phyloP scores from a whole-genome alignment of 2,888 invertebrate genomes.

The Chrysolina americana region DNA sequence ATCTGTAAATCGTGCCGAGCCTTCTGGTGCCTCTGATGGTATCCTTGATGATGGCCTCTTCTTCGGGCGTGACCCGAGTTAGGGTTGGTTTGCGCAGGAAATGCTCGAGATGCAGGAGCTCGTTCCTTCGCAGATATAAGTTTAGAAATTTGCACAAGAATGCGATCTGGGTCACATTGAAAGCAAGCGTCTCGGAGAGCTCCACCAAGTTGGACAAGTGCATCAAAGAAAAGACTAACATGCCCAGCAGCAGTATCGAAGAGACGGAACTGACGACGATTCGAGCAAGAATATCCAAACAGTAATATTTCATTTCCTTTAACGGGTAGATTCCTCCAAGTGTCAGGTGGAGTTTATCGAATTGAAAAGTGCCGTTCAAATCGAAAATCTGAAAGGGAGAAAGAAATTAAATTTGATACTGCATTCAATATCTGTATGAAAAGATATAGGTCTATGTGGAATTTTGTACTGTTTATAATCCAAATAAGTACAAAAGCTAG shows the following conservation, averaged over 20 bases:
- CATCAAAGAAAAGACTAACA: slow-evolving; percentile 25
- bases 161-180: slow-evolving; percentile 46
- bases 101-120: slow-evolving; percentile 38
- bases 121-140: slow-evolving; percentile 35
- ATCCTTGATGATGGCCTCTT: slow-evolving; percentile 36
- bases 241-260: slow-evolving; percentile 29
- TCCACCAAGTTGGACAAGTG: slow-evolving; percentile 40
- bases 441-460: no score
- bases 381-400: slow-evolving; percentile 42
- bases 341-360: slow-evolving; percentile 42
- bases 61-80: slow-evolving; percentile 32
- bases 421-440: no score
- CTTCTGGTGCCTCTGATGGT: slow-evolving; percentile 35
- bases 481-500: no score
- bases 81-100: slow-evolving; percentile 42
- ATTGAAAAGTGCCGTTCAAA: slow-evolving; percentile 32
- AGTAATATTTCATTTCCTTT: slow-evolving; percentile 28
- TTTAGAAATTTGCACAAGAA: slow-evolving; percentile 48
- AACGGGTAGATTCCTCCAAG: slow-evolving; percentile 49
- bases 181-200: slow-evolving; percentile 45
- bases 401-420: background rate
- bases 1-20: slow-evolving; percentile 37
- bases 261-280: slow-evolving; percentile 34
- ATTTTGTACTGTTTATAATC: no score
- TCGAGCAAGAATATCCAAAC: slow-evolving; percentile 25